Conservation (phyloP, 2,797 vertebrate species). For the Xenopus petersii region DNA sequence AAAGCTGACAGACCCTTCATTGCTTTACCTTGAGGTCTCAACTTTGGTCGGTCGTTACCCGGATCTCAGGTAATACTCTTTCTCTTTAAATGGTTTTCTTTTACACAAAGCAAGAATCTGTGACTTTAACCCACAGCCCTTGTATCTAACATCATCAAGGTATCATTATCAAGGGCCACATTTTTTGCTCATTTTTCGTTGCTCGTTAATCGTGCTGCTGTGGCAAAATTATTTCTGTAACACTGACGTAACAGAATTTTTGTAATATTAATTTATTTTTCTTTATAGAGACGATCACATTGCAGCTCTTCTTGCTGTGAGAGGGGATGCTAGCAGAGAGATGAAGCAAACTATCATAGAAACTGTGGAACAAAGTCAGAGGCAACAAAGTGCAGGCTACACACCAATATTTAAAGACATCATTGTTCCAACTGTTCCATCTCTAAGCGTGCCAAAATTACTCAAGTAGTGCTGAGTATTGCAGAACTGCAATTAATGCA, state of each 20-base stretch:
- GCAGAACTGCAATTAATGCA: neutral
- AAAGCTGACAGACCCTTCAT: constrained; percentile 91
- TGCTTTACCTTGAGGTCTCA: constrained; percentile 92
- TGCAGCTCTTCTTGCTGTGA: constrained; percentile 81
- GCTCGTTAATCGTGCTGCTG: neutral
- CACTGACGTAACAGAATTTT: neutral
- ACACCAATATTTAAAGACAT: constrained; percentile 92
- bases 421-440: constrained; percentile 82
- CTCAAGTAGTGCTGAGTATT: constrained; percentile 73
- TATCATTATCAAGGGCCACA: too few species aligned
- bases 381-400: constrained; percentile 66
- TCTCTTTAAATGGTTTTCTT: neutral
- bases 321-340: constrained; percentile 90
- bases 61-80: constrained; percentile 82
- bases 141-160: too few species aligned
- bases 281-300: constrained; percentile 88
- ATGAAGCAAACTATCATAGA: constrained; percentile 96
- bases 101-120: too few species aligned
- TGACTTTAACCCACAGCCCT: too few species aligned
- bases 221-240: neutral
- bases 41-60: constrained; percentile 94
- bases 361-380: constrained; percentile 84
- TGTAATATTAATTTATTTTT: neutral
- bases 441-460: constrained; percentile 86
- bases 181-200: neutral